Base-by-base conservation (phyloP, 2,888 invertebrate species). In the Achlya flavicornis region DNA sequence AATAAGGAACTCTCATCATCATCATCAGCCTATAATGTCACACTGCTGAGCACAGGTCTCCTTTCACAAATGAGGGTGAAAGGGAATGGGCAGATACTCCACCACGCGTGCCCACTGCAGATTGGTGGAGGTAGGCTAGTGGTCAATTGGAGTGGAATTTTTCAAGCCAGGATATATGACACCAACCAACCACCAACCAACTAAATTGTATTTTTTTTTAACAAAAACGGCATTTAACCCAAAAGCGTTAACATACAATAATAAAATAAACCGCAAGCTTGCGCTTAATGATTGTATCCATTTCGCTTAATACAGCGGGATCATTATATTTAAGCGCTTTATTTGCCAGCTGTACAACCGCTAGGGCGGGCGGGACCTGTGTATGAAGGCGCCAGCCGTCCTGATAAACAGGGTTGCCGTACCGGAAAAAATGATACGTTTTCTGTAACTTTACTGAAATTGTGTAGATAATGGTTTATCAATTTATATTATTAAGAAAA, bases 301-400 rank as follows among this genome's bases (percentile, higher is more conserved):
- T 53, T 46, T 53, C 53, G 53, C 53, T 16, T 19, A 53, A 53
- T 53, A 5, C 53, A 53, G 53, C 53, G 53, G 53, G 53, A 53
- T 19, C 10, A n/a, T 53, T 53, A 53, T 53, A 53, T 53, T 53
- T 53, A 53, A 53, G 53, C 53, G 53, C 53, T 53, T 53, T 53
- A 53, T 53, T 53, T 53, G 53, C 53, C 53, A 53, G 53, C 53
- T 53, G 53, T 53, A 53, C 53, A n/a, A 5, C 46, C 7, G 8
- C 4, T 4, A 19, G 53, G 53, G 19, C 19, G 46, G 53, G 19
- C 10, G 53, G 53, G 19, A 19, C 19, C 16, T 19, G n/a, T 46
- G 46, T 46, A n/a, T n/a, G n/a, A n/a, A 1, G 4, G 53, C n/a
- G 14, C n/a, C n/a, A n/a, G 53, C 53, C 53, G 10, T 53, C 53